Evolutionary conservation across 2,888 invertebrate genomes (phyloP).

Genomic region (Lissocephala sabroskyi): DNA sequence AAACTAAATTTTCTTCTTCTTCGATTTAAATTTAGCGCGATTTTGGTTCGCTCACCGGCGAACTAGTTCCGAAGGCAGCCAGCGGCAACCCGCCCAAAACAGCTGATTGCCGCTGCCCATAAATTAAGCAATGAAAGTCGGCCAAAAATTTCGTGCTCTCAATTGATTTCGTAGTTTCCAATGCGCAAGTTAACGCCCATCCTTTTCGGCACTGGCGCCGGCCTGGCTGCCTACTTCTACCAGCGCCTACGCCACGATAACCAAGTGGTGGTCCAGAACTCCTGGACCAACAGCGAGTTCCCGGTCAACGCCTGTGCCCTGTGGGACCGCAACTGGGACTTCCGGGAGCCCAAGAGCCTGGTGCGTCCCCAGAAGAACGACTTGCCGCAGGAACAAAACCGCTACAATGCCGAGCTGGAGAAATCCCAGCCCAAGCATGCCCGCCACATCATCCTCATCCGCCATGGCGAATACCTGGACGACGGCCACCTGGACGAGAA

Average conservation of each 20-base stretch:
- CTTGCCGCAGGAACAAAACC: constrained; percentile 78
- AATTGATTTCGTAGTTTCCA: no score
- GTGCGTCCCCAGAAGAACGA: constrained; percentile 76
- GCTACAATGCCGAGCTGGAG: constrained; percentile 79
- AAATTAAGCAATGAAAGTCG: no score
- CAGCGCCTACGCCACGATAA: constrained; percentile 73
- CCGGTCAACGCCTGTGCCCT: constrained; percentile 73
- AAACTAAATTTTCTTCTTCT: no score
- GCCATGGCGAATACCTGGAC: constrained; percentile 95
- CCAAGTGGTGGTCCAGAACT: constrained; percentile 75
- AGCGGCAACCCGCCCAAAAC: no score
- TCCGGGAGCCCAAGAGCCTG: constrained; percentile 82
- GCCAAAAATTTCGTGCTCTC: no score
- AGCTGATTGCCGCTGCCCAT: no score
- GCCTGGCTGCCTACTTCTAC: constrained; percentile 78
- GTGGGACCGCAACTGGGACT: constrained; percentile 95
- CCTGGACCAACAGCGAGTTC: constrained; percentile 77
- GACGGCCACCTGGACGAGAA: constrained; percentile 82
- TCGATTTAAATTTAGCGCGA: no score
- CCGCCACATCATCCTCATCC: constrained; percentile 89
- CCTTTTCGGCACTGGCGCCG: constrained; percentile 79
- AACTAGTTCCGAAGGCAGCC: no score
- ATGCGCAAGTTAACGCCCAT: constrained; percentile 67
- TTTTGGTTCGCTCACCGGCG: no score
- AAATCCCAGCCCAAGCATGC: constrained; percentile 74